Evolutionary conservation across 2,888 invertebrate species (phyloP).

Genomic region (Cataglyphis altisquamis): DNA sequence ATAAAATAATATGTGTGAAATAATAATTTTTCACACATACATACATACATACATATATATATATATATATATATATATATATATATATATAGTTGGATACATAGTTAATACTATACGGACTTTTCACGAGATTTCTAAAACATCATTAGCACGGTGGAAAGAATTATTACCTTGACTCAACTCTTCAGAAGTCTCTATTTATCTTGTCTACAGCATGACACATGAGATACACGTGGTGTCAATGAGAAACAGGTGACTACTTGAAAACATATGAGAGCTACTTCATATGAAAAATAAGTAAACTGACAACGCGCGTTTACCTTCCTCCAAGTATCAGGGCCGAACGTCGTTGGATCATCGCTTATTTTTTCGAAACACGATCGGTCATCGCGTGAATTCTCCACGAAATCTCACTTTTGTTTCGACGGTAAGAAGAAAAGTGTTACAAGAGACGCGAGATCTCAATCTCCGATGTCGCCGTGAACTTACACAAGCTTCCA

Average conservation of each 20-base stretch:
- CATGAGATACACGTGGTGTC: constrained; percentile 24
- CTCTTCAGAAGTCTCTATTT: constrained; percentile 12
- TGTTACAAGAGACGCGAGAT: constrained; percentile 39
- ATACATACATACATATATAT: no score
- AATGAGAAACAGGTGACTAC: constrained; percentile 41
- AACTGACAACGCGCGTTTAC: constrained; percentile 5
- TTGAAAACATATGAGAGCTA: constrained; percentile 24
- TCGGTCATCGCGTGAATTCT: constrained; percentile 55
- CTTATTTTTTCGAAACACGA: constrained; percentile 69
- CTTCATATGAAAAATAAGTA: constrained; percentile 45
- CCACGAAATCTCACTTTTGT: constrained; percentile 63
- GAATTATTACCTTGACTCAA: constrained; percentile 14
- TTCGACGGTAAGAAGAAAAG: constrained; percentile 55
- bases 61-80: no score
- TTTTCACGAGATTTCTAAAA: neutral
- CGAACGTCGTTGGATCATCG: constrained; percentile 65
- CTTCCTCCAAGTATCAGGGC: constrained; percentile 25
- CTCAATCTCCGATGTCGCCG: constrained; percentile 16
- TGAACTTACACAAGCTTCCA: constrained; percentile 22
- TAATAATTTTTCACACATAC: neutral
- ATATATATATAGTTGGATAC: neutral
- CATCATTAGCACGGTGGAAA: neutral
- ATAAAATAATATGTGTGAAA: neutral
- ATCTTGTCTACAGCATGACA: constrained; percentile 11
- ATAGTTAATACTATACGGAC: neutral